A percentile compares a stretch with the other conserved stretches of the same genome.
Conservation (phyloP, 2,113 vertebrate genomes). For the Pavo muticus region DNA sequence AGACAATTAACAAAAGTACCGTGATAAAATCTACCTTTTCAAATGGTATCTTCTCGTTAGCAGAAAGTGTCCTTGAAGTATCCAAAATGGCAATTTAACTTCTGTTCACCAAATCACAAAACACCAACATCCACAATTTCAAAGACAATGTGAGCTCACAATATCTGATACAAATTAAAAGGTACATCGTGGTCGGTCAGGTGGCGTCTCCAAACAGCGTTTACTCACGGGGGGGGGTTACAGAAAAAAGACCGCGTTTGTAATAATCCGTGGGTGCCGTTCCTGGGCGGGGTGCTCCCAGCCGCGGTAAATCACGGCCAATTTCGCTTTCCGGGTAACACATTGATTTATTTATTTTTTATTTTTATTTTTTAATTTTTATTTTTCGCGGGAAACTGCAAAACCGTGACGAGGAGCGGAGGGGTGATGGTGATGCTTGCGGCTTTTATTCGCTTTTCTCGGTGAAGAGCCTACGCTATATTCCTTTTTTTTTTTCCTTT, state of each 20-base stretch:
- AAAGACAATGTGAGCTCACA: conserved; percentile 94
- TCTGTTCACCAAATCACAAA: conserved; percentile 97
- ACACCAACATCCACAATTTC: conserved; percentile 96
- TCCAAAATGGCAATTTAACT: conserved; percentile 86
- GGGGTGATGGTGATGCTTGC: conserved; percentile 28
- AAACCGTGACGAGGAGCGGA: conserved; percentile 21
- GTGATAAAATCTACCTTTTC: conserved; percentile 87
- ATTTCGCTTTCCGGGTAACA: conserved; percentile 31
- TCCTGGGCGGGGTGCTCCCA: conserved; percentile 55
- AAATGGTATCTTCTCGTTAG: conserved; percentile 84
- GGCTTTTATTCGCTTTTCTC: conserved; percentile 19
- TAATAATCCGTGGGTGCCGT: conserved; percentile 69
- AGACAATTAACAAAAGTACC: conserved; percentile 88
- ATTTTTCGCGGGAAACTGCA: neutral
- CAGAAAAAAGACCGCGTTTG: conserved; percentile 63
- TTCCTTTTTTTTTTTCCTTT: conserved; percentile 38
- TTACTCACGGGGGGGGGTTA: conserved; percentile 68
- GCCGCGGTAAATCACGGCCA: conserved; percentile 25
- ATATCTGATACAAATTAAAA: conserved; percentile 95
- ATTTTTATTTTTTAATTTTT: neutral
- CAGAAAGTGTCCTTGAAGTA: conserved; percentile 86
- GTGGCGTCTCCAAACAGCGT: conserved; percentile 75
- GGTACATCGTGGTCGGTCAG: conserved; percentile 83
- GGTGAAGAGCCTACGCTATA: conserved; percentile 40
- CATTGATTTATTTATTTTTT: neutral